Evolutionary conservation across 2,113 vertebrate species (phyloP).

Genomic region (Hystrix brachyura): DNA sequence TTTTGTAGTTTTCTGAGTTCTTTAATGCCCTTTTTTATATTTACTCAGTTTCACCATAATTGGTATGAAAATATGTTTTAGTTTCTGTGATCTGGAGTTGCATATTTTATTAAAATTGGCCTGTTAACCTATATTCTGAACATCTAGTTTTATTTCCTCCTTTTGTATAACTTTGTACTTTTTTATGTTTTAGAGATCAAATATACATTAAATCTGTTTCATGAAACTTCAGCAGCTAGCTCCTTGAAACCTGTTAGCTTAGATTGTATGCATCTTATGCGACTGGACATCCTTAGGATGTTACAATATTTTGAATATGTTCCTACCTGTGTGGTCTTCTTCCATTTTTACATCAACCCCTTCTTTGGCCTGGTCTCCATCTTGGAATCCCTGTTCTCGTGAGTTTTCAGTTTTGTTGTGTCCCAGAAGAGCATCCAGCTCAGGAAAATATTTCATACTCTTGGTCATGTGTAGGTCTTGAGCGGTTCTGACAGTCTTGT

Average conservation of each 20-base stretch:
- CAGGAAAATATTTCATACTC: slow-evolving; percentile 94
- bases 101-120: slow-evolving; percentile 3
- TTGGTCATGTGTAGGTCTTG: slow-evolving; percentile 88
- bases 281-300: not conserved
- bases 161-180: not conserved
- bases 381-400: slow-evolving; percentile 80
- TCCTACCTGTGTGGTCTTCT: slow-evolving; percentile 83
- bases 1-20: slow-evolving; percentile 49
- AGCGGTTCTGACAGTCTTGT: slow-evolving; percentile 91
- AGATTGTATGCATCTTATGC: not conserved
- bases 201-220: slow-evolving; percentile 9
- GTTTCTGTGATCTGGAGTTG: not conserved
- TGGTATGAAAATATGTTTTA: slow-evolving; percentile 24
- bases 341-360: slow-evolving; percentile 78
- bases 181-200: slow-evolving; percentile 34
- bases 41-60: slow-evolving; percentile 5
- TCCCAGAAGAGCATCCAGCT: slow-evolving; percentile 93
- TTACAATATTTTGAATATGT: not conserved
- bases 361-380: slow-evolving; percentile 73
- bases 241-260: not conserved
- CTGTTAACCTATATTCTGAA: not conserved
- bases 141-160: not conserved
- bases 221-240: not conserved
- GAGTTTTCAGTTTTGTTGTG: slow-evolving; percentile 87
- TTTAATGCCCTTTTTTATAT: not conserved